Base-by-base conservation (phyloP, 1,140 invertebrate species). In the Neotoxoptera formosana region DNA sequence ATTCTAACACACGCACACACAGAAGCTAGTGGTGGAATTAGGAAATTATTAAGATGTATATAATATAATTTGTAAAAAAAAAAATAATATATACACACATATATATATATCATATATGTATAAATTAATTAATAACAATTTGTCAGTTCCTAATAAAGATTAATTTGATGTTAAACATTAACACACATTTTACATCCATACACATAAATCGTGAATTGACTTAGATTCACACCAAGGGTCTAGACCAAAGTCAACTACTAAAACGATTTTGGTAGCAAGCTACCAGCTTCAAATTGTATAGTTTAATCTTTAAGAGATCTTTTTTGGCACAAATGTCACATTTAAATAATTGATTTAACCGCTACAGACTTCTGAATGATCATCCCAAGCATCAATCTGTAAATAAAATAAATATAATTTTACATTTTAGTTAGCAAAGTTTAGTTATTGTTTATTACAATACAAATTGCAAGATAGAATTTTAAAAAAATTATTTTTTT, bases 311-410 rank as follows among this genome's bases (percentile, higher is more conserved):
- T 83, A 23, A 76, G 90, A 92, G 90, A 92, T 92, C 90, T 92
- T 76, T 67, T 91, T 92, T 92, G 90, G 90, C 90, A 92, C 90
- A 81, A 48, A 83, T 20, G 21, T 14, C 23, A 20, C 6, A 2
- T n/a, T 48, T 92, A 92, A 34, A 83, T 47, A 51, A 25, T 51
- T 25, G 25, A 34, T 36, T 96, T 96, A 98, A 95, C 97, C 97
- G 17, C 97, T 97, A 95, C 97, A 97, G 93, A 97, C 94, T 95
- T 98, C 97, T n/a, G 97, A 98, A 95, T 98, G 97, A 93, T 98
- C 97, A 94, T 98, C 97, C 97, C 97, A 98, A 25, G 97, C 97
- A 90, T 97, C 96, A 87, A 98, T 97, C 97, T 98, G 94, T 95
- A 96, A 94, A 94, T 94, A 94, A 94, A 94, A 92, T 92, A 56